phyloP scores from a whole-genome alignment of 2,113 vertebrate species.

The Nanger granti region DNA sequence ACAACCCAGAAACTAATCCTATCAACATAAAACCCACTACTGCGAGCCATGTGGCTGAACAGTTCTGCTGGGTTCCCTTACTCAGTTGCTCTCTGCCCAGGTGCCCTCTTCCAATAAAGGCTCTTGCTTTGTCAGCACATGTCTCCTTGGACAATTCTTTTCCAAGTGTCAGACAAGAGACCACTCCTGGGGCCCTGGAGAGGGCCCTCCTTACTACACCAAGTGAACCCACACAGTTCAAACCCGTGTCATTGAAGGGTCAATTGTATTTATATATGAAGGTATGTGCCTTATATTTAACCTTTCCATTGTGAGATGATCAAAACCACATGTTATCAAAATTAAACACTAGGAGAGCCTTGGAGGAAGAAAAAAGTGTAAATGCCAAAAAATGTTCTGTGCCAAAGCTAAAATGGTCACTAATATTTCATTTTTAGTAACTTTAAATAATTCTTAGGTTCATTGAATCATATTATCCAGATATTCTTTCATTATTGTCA shows the following conservation, averaged over 20 bases:
- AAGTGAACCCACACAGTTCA: not conserved
- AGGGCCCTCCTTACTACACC: not conserved
- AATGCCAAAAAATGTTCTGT: not conserved
- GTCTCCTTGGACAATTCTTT: not conserved
- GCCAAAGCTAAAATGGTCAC: not conserved
- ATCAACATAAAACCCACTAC: not conserved
- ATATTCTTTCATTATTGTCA: not conserved
- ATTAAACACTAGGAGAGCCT: not conserved
- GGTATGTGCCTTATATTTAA: not conserved
- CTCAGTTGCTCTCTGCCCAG: not conserved
- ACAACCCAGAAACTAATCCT: not conserved
- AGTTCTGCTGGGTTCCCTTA: not conserved
- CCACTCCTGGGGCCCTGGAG: not conserved
- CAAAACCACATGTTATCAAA: slow-evolving; percentile 32
- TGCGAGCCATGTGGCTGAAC: not conserved
- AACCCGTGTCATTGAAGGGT: not conserved
- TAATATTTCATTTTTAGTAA: slow-evolving; percentile 21
- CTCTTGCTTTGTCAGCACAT: not conserved
- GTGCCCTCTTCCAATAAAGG: not conserved
- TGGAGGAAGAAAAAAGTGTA: not conserved
- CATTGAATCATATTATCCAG: not conserved
- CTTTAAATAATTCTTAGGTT: not conserved
- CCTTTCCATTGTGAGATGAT: slow-evolving; percentile 3
- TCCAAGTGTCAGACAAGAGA: not conserved
- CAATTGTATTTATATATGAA: not conserved